Base-by-base conservation (phyloP, 2,888 invertebrate genomes). In the Stenchaetothrips biformis region DNA sequence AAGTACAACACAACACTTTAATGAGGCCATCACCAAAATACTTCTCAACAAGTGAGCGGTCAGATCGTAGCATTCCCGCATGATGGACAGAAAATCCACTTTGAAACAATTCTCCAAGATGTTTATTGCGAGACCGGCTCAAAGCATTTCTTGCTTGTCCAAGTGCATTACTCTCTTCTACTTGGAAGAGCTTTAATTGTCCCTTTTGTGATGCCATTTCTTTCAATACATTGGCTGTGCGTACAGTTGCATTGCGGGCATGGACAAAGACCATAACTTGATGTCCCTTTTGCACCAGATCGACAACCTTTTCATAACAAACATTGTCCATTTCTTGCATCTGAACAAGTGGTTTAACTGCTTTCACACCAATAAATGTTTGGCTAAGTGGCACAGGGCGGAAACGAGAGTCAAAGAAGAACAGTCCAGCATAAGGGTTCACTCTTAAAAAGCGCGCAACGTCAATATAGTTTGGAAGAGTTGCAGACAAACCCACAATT, bases 211-310 rank as follows among this genome's bases (percentile, higher is more conserved):
- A 90, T 0, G 97, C 96, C 82, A 93, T 87, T 84, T 98, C 97
- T 81, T 93, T 92, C 2, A 99, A 87, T 3, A 92, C 90, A 84
- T 92, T 92, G 0, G 98, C 99, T 0, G 96, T 95, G 80, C 94
- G 90, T 53, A 95, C 93, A 0, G 99, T 99, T 13, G 97, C 96
- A 89, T 98, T 99, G 48, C 99, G 91, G 0, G 99, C 97, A 87
- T 99, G 99, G 0, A 99, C 99, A 87, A 99, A 99, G 0, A 99
- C 96, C 96, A 99, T 97, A 0, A 96, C 91, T 89, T 99, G 99
- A 86, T 99, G 95, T 0, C 96, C 97, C 83, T 94, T 92, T 83
- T 90, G 92, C 1, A 96, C 94, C 92, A 95, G 94, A 25, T 95
- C 92, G 0, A 92, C 84, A 0, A 95, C 95, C 89, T 98, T 97